phyloP scores from a whole-genome alignment of 2,797 vertebrate species.

The Hyperoplus lanceolatus region DNA sequence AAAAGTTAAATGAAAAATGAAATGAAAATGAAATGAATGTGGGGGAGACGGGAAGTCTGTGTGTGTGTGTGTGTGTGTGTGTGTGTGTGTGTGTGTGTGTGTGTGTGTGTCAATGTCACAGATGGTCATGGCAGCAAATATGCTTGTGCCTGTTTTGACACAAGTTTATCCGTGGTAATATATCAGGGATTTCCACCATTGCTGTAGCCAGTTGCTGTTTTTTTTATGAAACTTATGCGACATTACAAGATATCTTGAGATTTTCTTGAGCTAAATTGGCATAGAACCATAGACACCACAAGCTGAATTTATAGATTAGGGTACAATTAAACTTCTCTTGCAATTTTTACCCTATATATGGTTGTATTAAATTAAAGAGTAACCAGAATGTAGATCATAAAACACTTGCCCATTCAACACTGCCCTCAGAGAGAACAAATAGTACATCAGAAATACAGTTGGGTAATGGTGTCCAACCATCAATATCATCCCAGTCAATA shows the following conservation, averaged over 20 bases:
- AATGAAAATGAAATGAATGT: too few relatives aligned
- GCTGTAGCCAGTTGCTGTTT: constrained; percentile 20
- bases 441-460: constrained; percentile 10
- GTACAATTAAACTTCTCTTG: not conserved
- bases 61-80: constrained; percentile 36
- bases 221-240: constrained; percentile 17
- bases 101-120: constrained; percentile 31
- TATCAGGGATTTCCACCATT: constrained; percentile 46
- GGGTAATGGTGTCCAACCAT: constrained; percentile 1
- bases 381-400: not conserved
- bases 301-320: not conserved
- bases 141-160: constrained; percentile 57
- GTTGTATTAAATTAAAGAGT: constrained; percentile 1
- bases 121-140: constrained; percentile 63
- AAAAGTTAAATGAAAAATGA: too few relatives aligned
- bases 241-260: constrained; percentile 3
- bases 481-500: constrained; percentile 32
- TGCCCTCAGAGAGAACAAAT: constrained; percentile 16
- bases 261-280: not conserved
- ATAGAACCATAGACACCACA: not conserved
- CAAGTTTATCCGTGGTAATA: constrained; percentile 54
- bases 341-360: not conserved
- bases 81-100: constrained; percentile 24
- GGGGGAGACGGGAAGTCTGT: constrained; percentile 48
- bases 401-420: not conserved